Conservation (phyloP, 1,140 invertebrate genomes). For the Drosophila ogumai region DNA sequence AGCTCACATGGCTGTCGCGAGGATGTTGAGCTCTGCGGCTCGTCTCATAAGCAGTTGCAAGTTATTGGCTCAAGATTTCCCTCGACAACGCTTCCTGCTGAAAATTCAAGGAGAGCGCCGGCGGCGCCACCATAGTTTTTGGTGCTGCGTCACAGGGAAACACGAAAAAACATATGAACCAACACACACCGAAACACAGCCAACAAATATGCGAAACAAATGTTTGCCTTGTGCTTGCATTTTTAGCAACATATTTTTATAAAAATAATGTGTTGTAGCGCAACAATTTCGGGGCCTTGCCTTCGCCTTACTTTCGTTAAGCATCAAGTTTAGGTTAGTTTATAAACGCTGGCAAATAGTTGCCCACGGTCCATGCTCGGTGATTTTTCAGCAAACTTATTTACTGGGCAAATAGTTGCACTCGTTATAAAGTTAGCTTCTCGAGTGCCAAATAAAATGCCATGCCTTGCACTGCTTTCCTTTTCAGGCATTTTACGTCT, state of each 20-base stretch:
- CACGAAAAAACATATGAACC: neutral
- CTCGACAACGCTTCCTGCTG: conserved; percentile 46
- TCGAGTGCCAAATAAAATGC: conserved; percentile 61
- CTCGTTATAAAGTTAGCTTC: conserved; percentile 53
- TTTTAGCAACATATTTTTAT: conserved; percentile 74
- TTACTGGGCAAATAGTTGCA: conserved; percentile 72
- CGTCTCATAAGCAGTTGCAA: conserved; percentile 79
- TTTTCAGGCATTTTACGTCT: conserved; percentile 36
- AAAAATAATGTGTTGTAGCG: conserved; percentile 73
- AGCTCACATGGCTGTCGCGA: conserved; percentile 36
- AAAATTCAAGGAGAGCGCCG: conserved; percentile 65
- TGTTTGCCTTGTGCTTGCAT: conserved; percentile 79
- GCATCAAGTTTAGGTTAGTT: conserved; percentile 68
- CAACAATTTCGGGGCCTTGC: conserved; percentile 56
- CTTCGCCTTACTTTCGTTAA: conserved; percentile 63
- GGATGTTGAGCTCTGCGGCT: conserved; percentile 20
- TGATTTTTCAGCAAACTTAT: conserved; percentile 77
- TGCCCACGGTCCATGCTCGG: conserved; percentile 49
- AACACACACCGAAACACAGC: conserved; percentile 8
- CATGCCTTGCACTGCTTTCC: conserved; percentile 37
- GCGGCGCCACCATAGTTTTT: conserved; percentile 58
- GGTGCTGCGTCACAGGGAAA: conserved; percentile 41
- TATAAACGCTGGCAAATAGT: conserved; percentile 76
- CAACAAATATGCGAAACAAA: conserved; percentile 70
- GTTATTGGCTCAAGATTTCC: conserved; percentile 78